Base-by-base conservation (phyloP, 2,113 vertebrate species). In the Crotalus viridis region DNA sequence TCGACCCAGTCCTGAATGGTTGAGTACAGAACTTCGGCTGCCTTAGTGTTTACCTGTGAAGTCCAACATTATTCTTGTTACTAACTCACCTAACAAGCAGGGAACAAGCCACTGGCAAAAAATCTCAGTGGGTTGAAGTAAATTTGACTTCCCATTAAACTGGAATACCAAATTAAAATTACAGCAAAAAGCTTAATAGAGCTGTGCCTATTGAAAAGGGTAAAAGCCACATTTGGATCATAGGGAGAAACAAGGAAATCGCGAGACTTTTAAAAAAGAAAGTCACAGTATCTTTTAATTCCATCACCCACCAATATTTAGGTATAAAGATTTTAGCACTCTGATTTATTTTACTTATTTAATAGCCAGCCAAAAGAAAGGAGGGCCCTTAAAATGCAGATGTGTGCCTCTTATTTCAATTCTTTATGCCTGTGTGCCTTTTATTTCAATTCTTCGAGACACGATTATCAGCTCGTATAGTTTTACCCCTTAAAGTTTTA, bases 1-100 rank as follows among this genome's bases (percentile, higher is more conserved):
- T 99, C 97, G 0, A 98, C 99, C 99, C 99, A 99, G 26, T 99
- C 99, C 69, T 97, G 97, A 26, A 99, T 99, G 59, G 98, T 96
- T 0, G 98, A 98, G 94, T 99, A 99, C 88, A 99, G 93, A 54
- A 99, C 98, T 94, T 99, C 99, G 0, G 99, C 98, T 46, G 98
- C 99, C 9, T 95, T 97, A 0, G 99, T 99, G 94, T 99, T 99
- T 43, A 99, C 98, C 99, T 99, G 88, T 0, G 52, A 59, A 91
- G 81, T 0, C 48, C 88, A 92, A 88, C 0, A 0, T 91, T 52
- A 0, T 33, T 15, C 39, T 9, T 9, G 52, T 28, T 8, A 24
- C 28, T 56, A 54, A 56, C 26, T 28, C 8, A 33, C 52, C 21
- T 22, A 39, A 59, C 43, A 51, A 54, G 89, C 0, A n/a, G 48